phyloP scores from a whole-genome alignment of 2,797 vertebrate species.

The Anguilla obscura region DNA sequence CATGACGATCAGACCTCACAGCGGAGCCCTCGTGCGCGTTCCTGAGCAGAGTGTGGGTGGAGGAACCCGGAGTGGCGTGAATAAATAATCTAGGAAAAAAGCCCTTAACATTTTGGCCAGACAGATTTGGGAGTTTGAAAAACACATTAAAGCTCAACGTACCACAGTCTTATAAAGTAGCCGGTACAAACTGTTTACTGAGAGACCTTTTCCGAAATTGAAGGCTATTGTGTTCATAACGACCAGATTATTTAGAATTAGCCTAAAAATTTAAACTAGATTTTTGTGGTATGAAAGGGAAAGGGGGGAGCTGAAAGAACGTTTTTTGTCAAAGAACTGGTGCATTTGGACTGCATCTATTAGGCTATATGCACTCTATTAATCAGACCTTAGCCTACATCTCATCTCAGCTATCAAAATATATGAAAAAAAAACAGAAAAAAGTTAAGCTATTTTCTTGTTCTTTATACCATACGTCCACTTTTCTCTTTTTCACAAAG shows the following conservation, averaged over 20 bases:
- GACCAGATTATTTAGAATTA: too few relatives aligned
- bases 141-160: neutral
- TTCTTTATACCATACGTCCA: too few relatives aligned
- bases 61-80: conserved; percentile 41
- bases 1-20: conserved; percentile 68
- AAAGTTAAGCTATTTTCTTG: too few relatives aligned
- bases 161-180: neutral
- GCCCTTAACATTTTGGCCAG: neutral
- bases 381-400: too few relatives aligned
- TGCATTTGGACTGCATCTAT: too few relatives aligned
- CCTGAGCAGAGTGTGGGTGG: conserved; percentile 47
- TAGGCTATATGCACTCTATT: neutral
- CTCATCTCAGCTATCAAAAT: too few relatives aligned
- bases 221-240: too few relatives aligned
- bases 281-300: too few relatives aligned
- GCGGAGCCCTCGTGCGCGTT: conserved; percentile 59
- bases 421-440: neutral
- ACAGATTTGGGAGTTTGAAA: neutral
- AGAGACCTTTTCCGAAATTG: neutral
- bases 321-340: too few relatives aligned
- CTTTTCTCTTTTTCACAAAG: neutral
- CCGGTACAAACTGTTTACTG: neutral
- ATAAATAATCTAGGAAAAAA: neutral
- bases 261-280: too few relatives aligned
- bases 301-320: too few relatives aligned